Evolutionary conservation across 2,797 vertebrate genomes (phyloP).

Genomic region (Alectoris magna): DNA sequence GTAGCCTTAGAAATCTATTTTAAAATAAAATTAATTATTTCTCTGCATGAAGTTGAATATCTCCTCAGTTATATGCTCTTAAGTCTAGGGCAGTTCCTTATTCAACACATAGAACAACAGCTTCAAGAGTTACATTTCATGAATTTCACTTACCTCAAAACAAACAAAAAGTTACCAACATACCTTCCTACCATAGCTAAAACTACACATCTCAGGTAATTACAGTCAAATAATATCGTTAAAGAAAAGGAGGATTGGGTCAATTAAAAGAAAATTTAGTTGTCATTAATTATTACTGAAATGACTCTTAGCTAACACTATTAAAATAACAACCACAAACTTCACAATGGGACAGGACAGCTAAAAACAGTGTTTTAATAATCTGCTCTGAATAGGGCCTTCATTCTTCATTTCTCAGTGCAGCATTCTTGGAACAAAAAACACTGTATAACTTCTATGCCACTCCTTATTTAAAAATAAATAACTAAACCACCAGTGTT

Average conservation of each 20-base stretch:
- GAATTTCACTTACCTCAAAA: not conserved
- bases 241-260: not conserved
- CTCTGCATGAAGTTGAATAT: not conserved
- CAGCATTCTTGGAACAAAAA: conserved; percentile 67
- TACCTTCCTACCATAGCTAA: not conserved
- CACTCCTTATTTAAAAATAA: conserved; percentile 28
- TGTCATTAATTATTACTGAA: conserved; percentile 21
- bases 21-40: not conserved
- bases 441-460: conserved; percentile 11
- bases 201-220: not conserved
- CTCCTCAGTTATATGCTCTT: not conserved
- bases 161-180: not conserved
- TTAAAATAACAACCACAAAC: not conserved
- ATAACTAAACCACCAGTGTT: not conserved
- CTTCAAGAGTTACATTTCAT: not conserved
- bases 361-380: not conserved
- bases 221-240: not conserved
- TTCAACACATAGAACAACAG: not conserved
- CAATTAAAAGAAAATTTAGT: not conserved
- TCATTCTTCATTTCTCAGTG: conserved; percentile 10
- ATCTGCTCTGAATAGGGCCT: not conserved
- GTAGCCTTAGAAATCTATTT: not conserved
- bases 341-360: not conserved
- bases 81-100: not conserved
- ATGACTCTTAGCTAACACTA: not conserved